Evolutionary conservation across 2,113 vertebrate genomes (phyloP).

Genomic region (Myiozetetes cayanensis): DNA sequence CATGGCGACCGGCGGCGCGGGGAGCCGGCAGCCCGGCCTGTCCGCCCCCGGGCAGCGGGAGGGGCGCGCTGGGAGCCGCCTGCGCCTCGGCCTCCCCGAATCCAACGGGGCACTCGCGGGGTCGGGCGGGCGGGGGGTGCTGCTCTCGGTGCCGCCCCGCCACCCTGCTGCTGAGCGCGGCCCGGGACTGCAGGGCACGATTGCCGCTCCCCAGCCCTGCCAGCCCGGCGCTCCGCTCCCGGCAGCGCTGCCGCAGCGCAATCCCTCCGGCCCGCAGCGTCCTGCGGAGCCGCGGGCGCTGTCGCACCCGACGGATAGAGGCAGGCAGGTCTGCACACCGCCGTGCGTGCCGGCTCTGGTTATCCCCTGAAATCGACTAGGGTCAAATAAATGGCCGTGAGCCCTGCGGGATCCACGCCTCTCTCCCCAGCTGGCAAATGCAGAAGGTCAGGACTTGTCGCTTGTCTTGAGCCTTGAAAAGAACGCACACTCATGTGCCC

Average conservation of each 20-base stretch:
- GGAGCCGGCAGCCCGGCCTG: no score
- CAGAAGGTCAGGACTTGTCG: neutral
- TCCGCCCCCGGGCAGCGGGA: no score
- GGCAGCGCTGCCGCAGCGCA: neutral
- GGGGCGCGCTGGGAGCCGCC: neutral
- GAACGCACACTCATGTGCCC: fast-evolving
- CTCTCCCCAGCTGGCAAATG: neutral
- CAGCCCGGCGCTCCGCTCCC: neutral
- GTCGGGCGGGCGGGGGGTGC: neutral
- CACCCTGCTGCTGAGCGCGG: neutral
- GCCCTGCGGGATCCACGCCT: neutral
- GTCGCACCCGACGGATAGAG: fast-evolving
- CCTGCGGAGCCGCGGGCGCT: neutral
- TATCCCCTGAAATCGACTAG: neutral
- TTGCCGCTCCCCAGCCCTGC: no score
- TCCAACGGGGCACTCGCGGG: neutral
- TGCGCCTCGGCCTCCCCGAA: no score
- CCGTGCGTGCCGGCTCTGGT: fast-evolving
- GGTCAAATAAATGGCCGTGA: fast-evolving
- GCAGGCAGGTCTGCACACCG: neutral
- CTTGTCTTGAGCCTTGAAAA: neutral
- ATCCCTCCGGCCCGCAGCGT: neutral
- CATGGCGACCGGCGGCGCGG: no score
- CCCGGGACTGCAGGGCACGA: neutral
- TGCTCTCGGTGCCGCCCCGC: no score